Evolutionary conservation across 2,113 vertebrate species (phyloP), one percentile per base, ranked within the genome.

Genomic region (Triplophysa rosa): DNA sequence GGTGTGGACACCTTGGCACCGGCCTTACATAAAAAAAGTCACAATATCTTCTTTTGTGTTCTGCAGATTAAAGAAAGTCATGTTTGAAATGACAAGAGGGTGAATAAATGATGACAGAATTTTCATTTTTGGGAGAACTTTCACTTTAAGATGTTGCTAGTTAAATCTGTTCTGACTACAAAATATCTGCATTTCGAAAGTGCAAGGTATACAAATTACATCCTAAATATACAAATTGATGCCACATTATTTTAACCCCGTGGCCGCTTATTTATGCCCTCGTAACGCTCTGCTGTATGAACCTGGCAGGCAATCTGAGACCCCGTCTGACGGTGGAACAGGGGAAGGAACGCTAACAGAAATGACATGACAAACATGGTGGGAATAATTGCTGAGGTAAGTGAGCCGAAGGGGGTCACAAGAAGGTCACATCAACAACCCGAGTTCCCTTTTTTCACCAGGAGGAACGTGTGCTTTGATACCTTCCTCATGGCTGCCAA

Each of bases 281-380:
- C 37, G 4, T 37, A 37, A 56, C 52, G 49, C 59, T n/a, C 2
- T n/a, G 2, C 54, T n/a, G 5, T n/a, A 56, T 56, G 5, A 59
- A 17, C 14, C 45, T 68, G 8, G 7, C 19, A n/a, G 17, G 19
- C 54, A 56, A 56, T 56, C 19, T 8, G 52, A 71, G n/a, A 59
- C 37, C 54, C 23, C 33, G 42, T 47, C 19, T 78, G 68, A 79
- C 67, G 66, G 77, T 58, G 58, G 40, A 6, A 67, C 37, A 59
- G 80, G 29, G 29, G 45, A 59, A 61, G 59, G 52, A 12, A 73
- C 58, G 24, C 45, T 84, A 62, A 40, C 14, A 42, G 16, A 77
- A 56, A 67, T 26, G 68, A 81, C 67, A 82, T 74, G 76, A 79
- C 10, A 10, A 4, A 19, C 11, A 21, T 8, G 42, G 49, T 82